A percentile compares a stretch with the other conserved stretches of the same genome.
Conservation (phyloP, 1,140 invertebrate genomes). For the Colletes gigas region DNA sequence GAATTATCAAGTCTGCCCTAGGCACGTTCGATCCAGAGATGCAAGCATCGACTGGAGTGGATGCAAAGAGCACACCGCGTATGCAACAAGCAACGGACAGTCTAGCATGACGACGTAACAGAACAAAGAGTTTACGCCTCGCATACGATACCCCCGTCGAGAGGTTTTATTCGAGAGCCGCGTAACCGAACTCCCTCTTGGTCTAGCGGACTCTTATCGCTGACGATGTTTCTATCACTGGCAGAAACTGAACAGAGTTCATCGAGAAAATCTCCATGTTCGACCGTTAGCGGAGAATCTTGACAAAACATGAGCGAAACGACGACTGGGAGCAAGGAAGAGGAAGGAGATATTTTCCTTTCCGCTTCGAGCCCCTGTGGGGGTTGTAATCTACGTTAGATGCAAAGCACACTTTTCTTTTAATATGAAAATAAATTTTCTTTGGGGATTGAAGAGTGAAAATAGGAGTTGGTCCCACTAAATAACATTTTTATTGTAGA, state of each 20-base stretch:
- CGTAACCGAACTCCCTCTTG: conserved; percentile 64
- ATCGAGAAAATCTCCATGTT: background rate
- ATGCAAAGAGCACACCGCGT: conserved; percentile 8
- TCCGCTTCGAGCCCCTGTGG: too few species aligned
- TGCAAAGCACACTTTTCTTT: too few species aligned
- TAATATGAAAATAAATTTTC: too few species aligned
- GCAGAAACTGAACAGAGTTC: background rate
- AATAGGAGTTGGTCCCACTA: too few species aligned
- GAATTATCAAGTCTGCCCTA: too few species aligned
- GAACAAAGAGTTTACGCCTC: conserved; percentile 78
- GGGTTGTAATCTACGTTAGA: too few species aligned
- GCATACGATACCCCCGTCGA: conserved; percentile 71
- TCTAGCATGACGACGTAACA: conserved; percentile 77
- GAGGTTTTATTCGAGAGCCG: conserved; percentile 65
- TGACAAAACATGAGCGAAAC: too few species aligned
- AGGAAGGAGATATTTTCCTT: too few species aligned
- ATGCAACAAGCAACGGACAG: conserved; percentile 51
- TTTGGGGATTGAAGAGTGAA: too few species aligned
- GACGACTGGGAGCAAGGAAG: too few species aligned
- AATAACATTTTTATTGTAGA: too few species aligned
- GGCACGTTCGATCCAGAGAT: background rate
- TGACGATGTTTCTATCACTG: conserved; percentile 23
- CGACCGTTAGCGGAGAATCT: background rate
- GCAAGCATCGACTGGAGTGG: background rate
- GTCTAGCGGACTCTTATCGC: conserved; percentile 56